Percentiles rank a stretch among this genome's conserved stretches.
These are phyloP conservation scores for Aphelinus atriplicis DNA, from an alignment of 1,140 invertebrate species.

Conservation along the genomic window DNA sequence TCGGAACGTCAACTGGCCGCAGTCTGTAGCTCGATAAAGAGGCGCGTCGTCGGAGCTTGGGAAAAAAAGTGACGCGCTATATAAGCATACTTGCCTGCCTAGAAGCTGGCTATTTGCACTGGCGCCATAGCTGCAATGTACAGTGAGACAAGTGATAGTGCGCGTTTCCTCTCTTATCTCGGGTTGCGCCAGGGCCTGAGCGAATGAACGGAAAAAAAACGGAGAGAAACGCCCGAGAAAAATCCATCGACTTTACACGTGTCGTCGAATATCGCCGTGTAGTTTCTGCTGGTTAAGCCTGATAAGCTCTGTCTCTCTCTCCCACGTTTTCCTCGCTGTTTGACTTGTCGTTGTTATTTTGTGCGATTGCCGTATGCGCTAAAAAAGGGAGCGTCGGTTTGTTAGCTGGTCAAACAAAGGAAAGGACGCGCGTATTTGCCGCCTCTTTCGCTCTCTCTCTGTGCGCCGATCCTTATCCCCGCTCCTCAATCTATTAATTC, in stretches of 20 bases:
- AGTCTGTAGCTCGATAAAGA: too few species aligned
- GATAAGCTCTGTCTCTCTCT: slow-evolving; percentile 4
- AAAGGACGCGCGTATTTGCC: background rate
- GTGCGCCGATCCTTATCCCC: background rate
- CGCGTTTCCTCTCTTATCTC: too few species aligned
- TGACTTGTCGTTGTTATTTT: slow-evolving; percentile 5
- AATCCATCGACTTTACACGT: slow-evolving; percentile 21
- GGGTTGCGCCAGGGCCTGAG: too few species aligned
- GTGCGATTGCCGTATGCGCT: background rate
- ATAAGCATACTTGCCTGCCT: too few species aligned
- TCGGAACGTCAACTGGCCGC: too few species aligned
- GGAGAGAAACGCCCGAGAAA: too few species aligned
- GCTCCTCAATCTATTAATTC: slow-evolving; percentile 48
- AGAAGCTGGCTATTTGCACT: too few species aligned
- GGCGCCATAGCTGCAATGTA: too few species aligned
- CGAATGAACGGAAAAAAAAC: too few species aligned
- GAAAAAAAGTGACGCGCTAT: too few species aligned
- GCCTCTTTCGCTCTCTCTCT: background rate
- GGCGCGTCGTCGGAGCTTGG: too few species aligned
- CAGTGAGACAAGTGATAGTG: too few species aligned
- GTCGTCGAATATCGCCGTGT: slow-evolving; percentile 24
- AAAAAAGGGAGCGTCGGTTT: slow-evolving; percentile 30
- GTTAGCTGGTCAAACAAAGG: slow-evolving; percentile 42
- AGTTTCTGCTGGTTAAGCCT: slow-evolving; percentile 30
- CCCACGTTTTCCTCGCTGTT: background rate